Evolutionary conservation across 2,888 invertebrate genomes (phyloP), one percentile per base, ranked within the genome.

Genomic region (Synergus gifuensis): DNA sequence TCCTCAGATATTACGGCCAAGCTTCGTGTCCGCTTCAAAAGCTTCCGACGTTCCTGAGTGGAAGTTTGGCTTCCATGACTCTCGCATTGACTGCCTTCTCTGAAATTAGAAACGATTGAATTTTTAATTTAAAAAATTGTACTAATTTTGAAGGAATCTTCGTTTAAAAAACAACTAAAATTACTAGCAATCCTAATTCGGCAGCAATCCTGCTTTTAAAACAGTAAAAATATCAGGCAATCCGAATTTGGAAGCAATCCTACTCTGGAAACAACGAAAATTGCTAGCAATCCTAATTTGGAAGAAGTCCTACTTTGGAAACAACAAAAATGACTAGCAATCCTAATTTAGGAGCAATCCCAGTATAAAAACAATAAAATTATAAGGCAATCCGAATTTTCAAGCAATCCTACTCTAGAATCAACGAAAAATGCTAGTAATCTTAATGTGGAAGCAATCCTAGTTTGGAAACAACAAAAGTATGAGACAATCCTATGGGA

Each of bases 1-100:
- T 96, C 96, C 91, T 96, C 96, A 90, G 96, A 94, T 90, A 96
- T 96, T 82, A 96, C 95, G 83, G 96, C 96, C 89, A 96, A 94
- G 89, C 96, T 96, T 88, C 95, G 94, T 88, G 96, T 96, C 82
- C 94, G 92, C 62, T 96, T 93, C 88, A 96, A 93, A 36, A 93
- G 90, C 82, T 91, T 92, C 76, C 89, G 87, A 67, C 90, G 89
- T 76, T 91, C 91, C 82, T 90, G 90, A 44, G 87, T 88, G 77
- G 88, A 87, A n/a, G 77, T 22, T 76, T 81, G 81, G 18, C 62
- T 79, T 80, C 88, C 82, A 76, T 87, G 86, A 67, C 83, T 82
- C 78, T 91, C 91, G 87, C 89, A 86, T 77, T 90, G 88, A 78
- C 81, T 86, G 76, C 84, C 86, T 83, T 90, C 90, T 80, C 91